These are phyloP conservation scores for Paramisgurnus dabryanus DNA, from an alignment of 2,113 vertebrate species.

Conservation along the genomic window DNA sequence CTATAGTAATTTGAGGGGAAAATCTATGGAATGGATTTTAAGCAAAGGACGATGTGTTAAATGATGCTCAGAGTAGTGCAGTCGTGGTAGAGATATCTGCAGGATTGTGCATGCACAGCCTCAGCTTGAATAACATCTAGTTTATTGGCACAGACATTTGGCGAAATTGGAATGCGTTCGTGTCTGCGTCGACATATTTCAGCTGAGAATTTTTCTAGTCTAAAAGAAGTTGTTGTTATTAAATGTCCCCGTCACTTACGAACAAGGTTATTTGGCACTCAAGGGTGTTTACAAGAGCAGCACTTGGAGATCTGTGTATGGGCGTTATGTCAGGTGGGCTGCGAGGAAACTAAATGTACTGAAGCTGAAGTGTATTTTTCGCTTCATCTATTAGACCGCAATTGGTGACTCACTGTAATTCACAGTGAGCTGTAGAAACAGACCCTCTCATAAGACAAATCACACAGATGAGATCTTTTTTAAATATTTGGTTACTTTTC, in stretches of 20 bases:
- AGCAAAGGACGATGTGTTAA: too few species aligned
- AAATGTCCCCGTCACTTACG: constrained; percentile 13
- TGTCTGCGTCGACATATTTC: neutral
- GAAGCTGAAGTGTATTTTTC: constrained; percentile 32
- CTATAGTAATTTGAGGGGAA: too few species aligned
- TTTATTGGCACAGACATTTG: too few species aligned
- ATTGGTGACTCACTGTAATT: constrained; percentile 40
- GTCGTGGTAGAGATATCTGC: too few species aligned
- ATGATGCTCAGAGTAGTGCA: too few species aligned
- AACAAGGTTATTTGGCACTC: constrained; percentile 6
- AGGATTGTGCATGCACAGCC: too few species aligned
- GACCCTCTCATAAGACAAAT: neutral
- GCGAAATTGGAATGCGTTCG: neutral
- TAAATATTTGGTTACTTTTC: too few species aligned
- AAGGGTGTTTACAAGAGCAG: constrained; percentile 11
- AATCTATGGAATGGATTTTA: too few species aligned
- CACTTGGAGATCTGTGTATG: constrained; percentile 29
- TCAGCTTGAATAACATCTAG: too few species aligned
- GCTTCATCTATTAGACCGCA: constrained; percentile 30
- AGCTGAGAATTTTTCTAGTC: neutral
- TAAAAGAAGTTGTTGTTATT: neutral
- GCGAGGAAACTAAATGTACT: constrained; percentile 42
- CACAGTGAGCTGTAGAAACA: constrained; percentile 30
- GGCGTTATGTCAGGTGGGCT: constrained; percentile 25
- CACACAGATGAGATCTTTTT: too few species aligned